Percentiles rank a stretch among this genome's conserved stretches.
phyloP scores from a whole-genome alignment of 1,140 invertebrate genomes.

The Drosophila rufa region DNA sequence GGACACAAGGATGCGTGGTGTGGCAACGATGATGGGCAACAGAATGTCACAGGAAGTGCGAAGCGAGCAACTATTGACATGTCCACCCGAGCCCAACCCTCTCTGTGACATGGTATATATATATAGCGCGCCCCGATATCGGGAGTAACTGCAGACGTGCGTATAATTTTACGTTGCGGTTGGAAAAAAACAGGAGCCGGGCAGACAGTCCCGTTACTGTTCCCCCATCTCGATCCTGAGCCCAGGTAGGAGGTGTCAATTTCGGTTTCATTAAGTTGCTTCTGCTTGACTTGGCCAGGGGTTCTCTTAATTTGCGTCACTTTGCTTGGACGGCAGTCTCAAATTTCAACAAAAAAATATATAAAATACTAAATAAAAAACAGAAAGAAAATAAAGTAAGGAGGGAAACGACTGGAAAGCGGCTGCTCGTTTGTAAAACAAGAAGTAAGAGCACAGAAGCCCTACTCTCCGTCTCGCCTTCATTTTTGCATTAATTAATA shows the following conservation, averaged over 20 bases:
- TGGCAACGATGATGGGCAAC: slow-evolving; percentile 36
- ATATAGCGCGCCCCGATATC: neutral
- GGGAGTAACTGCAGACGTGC: slow-evolving; percentile 74
- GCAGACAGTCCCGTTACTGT: slow-evolving; percentile 17
- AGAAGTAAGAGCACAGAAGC: slow-evolving; percentile 61
- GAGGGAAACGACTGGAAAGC: slow-evolving; percentile 37
- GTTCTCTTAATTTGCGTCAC: slow-evolving; percentile 77
- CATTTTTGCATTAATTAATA: slow-evolving; percentile 83
- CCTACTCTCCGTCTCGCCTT: slow-evolving; percentile 71
- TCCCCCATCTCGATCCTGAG: neutral
- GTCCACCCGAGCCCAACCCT: slow-evolving; percentile 36
- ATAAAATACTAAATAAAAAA: slow-evolving; percentile 24
- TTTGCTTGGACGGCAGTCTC: slow-evolving; percentile 56
- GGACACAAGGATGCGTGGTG: slow-evolving; percentile 35
- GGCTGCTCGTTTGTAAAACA: slow-evolving; percentile 71
- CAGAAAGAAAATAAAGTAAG: slow-evolving; percentile 9
- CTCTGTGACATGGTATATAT: neutral
- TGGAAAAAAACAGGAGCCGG: slow-evolving; percentile 36
- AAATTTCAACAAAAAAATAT: slow-evolving; percentile 59
- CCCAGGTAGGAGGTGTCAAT: slow-evolving; percentile 73
- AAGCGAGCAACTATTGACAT: slow-evolving; percentile 70
- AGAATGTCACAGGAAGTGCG: slow-evolving; percentile 62
- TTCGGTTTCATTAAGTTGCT: slow-evolving; percentile 82
- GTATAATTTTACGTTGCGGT: slow-evolving; percentile 79
- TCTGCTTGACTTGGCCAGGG: slow-evolving; percentile 66